Evolutionary conservation across 1,140 invertebrate species (phyloP).

Genomic region (Homalodisca vitripennis): DNA sequence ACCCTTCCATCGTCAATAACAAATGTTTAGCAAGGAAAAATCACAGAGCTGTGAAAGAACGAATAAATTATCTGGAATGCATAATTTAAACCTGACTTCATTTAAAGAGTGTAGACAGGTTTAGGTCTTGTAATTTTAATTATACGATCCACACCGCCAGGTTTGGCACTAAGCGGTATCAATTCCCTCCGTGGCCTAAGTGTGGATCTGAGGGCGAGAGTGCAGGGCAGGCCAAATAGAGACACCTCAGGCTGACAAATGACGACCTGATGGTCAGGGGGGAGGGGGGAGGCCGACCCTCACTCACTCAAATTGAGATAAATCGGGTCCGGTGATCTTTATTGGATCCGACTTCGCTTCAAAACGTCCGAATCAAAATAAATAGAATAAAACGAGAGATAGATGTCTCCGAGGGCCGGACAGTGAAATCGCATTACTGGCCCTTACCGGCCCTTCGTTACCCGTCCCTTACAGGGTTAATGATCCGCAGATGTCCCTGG

Average conservation of each 20-base stretch:
- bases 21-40: too few relatives aligned
- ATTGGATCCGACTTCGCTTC: constrained; percentile 18
- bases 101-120: too few relatives aligned
- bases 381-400: constrained; percentile 20
- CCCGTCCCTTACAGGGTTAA: not conserved
- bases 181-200: too few relatives aligned
- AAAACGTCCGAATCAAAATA: constrained; percentile 26
- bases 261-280: not conserved
- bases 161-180: too few relatives aligned
- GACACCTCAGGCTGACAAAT: constrained; percentile 1
- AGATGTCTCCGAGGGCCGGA: not conserved
- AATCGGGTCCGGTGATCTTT: constrained; percentile 4
- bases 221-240: constrained; percentile 16
- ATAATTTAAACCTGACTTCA: too few relatives aligned
- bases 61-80: too few relatives aligned
- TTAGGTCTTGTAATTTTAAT: too few relatives aligned
- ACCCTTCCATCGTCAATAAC: too few relatives aligned
- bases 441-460: not conserved
- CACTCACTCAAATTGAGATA: constrained; percentile 17
- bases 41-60: too few relatives aligned
- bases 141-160: too few relatives aligned
- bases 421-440: constrained; percentile 5
- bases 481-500: too few relatives aligned
- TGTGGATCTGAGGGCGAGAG: too few relatives aligned
- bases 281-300: not conserved